Percentiles rank a stretch among this genome's conserved stretches.
These are phyloP conservation scores for Odontothrips loti DNA, from an alignment of 2,888 invertebrate species.

Conservation along the genomic window DNA sequence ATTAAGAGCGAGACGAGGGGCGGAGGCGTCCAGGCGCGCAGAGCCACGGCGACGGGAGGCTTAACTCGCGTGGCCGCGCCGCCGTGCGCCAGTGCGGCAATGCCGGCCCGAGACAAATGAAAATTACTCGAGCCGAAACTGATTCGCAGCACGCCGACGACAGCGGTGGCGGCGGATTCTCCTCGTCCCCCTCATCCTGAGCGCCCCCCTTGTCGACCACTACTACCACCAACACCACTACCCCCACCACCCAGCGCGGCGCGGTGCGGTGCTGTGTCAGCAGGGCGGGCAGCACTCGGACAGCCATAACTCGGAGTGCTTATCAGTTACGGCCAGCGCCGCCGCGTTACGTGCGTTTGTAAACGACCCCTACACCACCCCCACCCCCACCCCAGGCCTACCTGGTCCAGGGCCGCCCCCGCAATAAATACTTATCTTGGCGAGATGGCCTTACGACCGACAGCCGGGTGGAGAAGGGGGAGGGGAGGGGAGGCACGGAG, in stretches of 20 bases:
- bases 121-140: constrained; percentile 26
- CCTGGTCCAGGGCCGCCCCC: not conserved
- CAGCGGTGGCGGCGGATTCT: not conserved
- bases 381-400: not conserved
- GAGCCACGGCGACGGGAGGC: not conserved
- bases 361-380: too few species aligned
- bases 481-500: not conserved
- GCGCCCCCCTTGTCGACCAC: too few species aligned
- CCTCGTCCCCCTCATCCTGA: too few species aligned
- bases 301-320: too few species aligned
- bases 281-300: too few species aligned
- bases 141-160: not conserved
- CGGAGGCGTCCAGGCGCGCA: not conserved
- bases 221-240: too few species aligned
- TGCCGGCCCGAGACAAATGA: not conserved
- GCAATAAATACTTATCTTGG: constrained; percentile 14
- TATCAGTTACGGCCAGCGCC: too few species aligned
- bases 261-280: too few species aligned
- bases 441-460: not conserved
- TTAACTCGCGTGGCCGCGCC: constrained; percentile 15
- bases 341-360: too few species aligned
- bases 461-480: not conserved
- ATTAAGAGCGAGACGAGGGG: not conserved
- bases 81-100: not conserved
- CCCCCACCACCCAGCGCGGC: too few species aligned